A percentile compares a stretch with the other conserved stretches of the same genome.
phyloP scores from a whole-genome alignment of 1,140 invertebrate species.

The Microplitis mediator region DNA sequence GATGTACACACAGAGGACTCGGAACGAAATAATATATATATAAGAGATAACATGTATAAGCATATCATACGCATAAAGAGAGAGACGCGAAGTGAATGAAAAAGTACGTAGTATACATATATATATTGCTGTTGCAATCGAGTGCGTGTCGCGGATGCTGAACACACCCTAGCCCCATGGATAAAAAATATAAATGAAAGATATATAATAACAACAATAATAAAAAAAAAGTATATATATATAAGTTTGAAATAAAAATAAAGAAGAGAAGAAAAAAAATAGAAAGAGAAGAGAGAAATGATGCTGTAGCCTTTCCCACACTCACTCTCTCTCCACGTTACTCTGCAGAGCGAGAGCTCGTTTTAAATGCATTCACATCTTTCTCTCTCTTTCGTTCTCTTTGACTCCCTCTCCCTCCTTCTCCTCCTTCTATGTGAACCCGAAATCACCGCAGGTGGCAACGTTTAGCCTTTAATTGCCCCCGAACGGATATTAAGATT shows the following conservation, averaged over 20 bases:
- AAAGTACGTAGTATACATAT: not conserved
- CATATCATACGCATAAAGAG: not conserved
- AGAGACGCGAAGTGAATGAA: slow-evolving; percentile 28
- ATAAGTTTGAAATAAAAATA: not conserved
- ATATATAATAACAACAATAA: not conserved
- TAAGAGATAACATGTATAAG: not conserved
- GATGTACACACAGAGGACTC: too few relatives aligned
- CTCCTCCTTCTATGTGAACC: slow-evolving; percentile 14
- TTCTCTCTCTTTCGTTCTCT: not conserved
- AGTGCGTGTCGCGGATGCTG: slow-evolving; percentile 18
- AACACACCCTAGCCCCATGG: slow-evolving; percentile 9
- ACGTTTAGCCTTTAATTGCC: slow-evolving; percentile 43
- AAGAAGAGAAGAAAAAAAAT: slow-evolving; percentile 1
- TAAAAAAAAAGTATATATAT: not conserved
- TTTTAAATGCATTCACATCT: slow-evolving; percentile 15
- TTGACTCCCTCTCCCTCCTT: slow-evolving; percentile 1
- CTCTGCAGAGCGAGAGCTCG: not conserved
- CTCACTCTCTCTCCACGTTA: slow-evolving; percentile 1
- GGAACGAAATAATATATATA: not conserved
- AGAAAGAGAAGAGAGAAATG: slow-evolving; percentile 15
- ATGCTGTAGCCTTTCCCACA: slow-evolving; percentile 19
- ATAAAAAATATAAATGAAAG: not conserved
- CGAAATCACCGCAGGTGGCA: slow-evolving; percentile 41
- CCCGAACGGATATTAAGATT: slow-evolving; percentile 40
- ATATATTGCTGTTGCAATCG: not conserved